phyloP scores from a whole-genome alignment of 2,113 vertebrate genomes.

The Furnarius figulus region DNA sequence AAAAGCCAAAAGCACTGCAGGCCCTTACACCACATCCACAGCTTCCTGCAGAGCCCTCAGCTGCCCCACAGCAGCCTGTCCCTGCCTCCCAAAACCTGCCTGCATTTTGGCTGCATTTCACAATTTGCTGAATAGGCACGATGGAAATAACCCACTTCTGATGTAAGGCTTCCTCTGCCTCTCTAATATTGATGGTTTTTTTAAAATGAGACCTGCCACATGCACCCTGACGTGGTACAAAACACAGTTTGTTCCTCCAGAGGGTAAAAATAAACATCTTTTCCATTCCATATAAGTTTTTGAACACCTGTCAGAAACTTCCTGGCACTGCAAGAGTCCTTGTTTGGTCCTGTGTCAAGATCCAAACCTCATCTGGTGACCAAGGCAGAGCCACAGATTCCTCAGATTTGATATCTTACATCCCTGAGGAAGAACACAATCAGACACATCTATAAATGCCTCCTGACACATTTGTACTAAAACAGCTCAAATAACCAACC shows the following conservation, averaged over 20 bases:
- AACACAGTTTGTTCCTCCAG: not conserved
- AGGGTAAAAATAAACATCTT: not conserved
- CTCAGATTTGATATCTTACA: not conserved
- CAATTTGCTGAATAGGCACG: not conserved
- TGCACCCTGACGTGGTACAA: not conserved
- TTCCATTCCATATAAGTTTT: not conserved
- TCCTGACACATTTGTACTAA: not conserved
- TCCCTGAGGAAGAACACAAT: fast-evolving
- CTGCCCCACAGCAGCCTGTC: not conserved
- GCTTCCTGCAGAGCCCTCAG: not conserved
- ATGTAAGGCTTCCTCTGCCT: not conserved
- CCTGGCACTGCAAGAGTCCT: not conserved
- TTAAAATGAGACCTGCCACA: not conserved
- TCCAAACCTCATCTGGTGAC: fast-evolving
- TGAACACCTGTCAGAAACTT: not conserved
- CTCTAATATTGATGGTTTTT: not conserved
- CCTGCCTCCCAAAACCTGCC: not conserved
- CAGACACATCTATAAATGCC: not conserved
- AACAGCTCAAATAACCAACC: not conserved
- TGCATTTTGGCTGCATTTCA: not conserved
- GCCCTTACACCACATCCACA: not conserved
- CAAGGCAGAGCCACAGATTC: not conserved
- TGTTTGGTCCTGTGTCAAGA: not conserved
- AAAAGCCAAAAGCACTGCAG: not conserved
- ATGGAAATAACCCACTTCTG: not conserved